Evolutionary conservation across 2,888 invertebrate species (phyloP).

Genomic region (Argyresthia goedartella): DNA sequence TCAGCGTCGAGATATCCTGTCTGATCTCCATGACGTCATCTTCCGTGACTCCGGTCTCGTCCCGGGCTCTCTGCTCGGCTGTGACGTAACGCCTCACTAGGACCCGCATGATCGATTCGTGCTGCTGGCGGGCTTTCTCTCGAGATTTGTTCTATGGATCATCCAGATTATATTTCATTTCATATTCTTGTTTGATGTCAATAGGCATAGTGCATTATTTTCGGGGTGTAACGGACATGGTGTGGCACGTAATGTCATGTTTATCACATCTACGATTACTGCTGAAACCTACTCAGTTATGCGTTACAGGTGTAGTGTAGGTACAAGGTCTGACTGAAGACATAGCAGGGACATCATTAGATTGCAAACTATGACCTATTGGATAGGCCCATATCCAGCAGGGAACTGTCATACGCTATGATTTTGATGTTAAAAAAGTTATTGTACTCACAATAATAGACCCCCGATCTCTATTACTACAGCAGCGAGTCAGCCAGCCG

Average conservation of each 20-base stretch:
- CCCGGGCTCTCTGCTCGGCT: constrained; percentile 87
- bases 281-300: no score
- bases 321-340: no score
- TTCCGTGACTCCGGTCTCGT: constrained; percentile 93
- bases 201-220: no score
- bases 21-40: constrained; percentile 98
- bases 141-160: constrained; percentile 75
- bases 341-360: no score
- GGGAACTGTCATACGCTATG: background rate
- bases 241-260: no score
- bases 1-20: constrained; percentile 95
- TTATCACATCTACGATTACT: no score
- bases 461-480: constrained; percentile 37
- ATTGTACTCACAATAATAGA: constrained; percentile 47
- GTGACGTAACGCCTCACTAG: constrained; percentile 92
- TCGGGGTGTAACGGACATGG: no score
- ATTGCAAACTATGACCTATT: no score
- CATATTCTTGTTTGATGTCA: no score
- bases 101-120: constrained; percentile 89
- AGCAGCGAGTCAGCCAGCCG: constrained; percentile 42
- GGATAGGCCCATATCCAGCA: no score
- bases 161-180: no score
- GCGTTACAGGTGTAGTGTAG: no score
- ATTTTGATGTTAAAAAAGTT: background rate
- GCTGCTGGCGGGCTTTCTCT: constrained; percentile 77